Conservation (phyloP, 2,797 vertebrate species). For the Spinibarbus caldwelli region DNA sequence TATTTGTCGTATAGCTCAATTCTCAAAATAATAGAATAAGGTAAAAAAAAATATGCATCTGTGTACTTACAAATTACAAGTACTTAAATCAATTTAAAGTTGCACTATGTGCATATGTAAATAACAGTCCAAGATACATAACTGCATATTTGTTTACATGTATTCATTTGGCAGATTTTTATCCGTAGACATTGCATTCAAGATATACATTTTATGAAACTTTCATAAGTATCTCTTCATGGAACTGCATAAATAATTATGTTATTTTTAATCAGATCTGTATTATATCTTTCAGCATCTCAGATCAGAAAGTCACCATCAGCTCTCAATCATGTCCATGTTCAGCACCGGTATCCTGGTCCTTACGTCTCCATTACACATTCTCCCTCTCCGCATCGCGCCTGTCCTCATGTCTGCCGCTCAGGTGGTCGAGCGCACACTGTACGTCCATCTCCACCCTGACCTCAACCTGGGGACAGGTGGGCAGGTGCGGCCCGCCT, state of each 20-base stretch:
- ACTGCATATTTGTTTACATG: too few relatives aligned
- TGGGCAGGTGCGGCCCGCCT: slow-evolving; percentile 79
- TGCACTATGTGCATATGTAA: not conserved
- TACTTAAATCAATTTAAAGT: not conserved
- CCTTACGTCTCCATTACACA: slow-evolving; percentile 88
- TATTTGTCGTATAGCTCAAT: not conserved
- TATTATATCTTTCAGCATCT: slow-evolving; percentile 27
- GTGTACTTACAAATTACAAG: not conserved
- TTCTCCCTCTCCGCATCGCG: slow-evolving; percentile 83
- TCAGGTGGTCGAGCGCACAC: slow-evolving; percentile 85
- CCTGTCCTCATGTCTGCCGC: slow-evolving; percentile 88
- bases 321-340: slow-evolving; percentile 81
- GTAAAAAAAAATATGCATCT: not conserved
- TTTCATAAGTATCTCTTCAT: not conserved
- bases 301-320: not conserved
- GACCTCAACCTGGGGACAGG: slow-evolving; percentile 83
- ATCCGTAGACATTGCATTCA: not conserved
- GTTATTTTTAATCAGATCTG: slow-evolving; percentile 5
- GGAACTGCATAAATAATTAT: not conserved
- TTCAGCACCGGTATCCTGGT: slow-evolving; percentile 93
- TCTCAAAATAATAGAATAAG: not conserved
- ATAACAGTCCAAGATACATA: not conserved
- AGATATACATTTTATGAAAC: not conserved
- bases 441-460: slow-evolving; percentile 93
- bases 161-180: too few relatives aligned